Percentiles rank a stretch among this genome's conserved stretches.
These are phyloP conservation scores for Nezara viridula DNA, from an alignment of 2,888 invertebrate species.

Conservation along the genomic window DNA sequence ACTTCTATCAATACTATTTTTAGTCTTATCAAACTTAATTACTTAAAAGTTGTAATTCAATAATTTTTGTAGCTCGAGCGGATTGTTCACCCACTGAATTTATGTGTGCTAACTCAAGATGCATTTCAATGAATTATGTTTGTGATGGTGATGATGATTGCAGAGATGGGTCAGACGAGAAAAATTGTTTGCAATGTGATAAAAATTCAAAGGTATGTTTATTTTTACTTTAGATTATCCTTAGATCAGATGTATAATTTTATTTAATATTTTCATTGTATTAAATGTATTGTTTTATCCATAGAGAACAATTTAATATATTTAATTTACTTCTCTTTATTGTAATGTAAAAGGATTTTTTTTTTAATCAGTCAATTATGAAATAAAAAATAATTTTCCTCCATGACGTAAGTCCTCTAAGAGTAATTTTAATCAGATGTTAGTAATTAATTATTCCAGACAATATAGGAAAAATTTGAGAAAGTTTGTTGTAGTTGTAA, in stretches of 20 bases:
- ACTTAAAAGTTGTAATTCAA: not conserved
- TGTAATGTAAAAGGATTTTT: no score
- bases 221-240: not conserved
- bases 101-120: slow-evolving; percentile 77
- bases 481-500: no score
- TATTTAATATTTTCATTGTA: not conserved
- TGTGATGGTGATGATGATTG: slow-evolving; percentile 75
- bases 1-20: no score
- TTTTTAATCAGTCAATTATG: no score
- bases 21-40: no score
- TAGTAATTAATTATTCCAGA: no score
- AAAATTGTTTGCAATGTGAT: slow-evolving; percentile 66
- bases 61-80: slow-evolving; percentile 48
- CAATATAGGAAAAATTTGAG: no score
- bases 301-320: not conserved
- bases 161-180: slow-evolving; percentile 81
- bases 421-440: no score
- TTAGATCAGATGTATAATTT: not conserved
- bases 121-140: slow-evolving; percentile 77
- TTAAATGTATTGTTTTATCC: not conserved
- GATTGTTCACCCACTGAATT: slow-evolving; percentile 70
- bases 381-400: no score
- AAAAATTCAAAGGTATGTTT: slow-evolving; percentile 41
- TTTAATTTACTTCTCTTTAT: not conserved
- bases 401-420: no score